Evolutionary conservation across 53 echinoderm and acorn worm species (phyloP).

Genomic region (Mesocentrotus franciscanus): DNA sequence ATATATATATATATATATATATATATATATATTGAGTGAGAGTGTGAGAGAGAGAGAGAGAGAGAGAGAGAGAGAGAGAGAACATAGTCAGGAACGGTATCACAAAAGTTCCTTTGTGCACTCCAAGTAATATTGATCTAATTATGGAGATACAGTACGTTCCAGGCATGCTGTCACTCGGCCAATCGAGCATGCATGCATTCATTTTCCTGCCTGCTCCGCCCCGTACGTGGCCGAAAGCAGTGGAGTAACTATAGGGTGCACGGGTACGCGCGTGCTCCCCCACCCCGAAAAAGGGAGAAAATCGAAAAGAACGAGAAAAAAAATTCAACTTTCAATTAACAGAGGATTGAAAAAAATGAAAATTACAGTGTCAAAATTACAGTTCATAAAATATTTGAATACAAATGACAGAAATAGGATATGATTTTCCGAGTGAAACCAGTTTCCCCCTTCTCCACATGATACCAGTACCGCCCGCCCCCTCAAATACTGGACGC

Average conservation of each 20-base stretch:
- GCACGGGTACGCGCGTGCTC: no score
- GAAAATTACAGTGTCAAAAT: no score
- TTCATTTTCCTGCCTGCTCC: not conserved
- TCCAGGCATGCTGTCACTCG: not conserved
- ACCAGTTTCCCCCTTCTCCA: not conserved
- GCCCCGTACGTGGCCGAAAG: not conserved
- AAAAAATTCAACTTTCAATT: no score
- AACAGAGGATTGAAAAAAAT: no score
- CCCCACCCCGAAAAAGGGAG: no score
- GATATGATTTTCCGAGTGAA: not conserved
- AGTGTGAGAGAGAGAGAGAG: not conserved
- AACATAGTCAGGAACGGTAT: not conserved
- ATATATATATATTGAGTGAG: not conserved
- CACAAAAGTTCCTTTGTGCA: not conserved
- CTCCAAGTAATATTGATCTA: not conserved
- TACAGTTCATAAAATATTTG: no score
- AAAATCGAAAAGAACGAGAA: no score
- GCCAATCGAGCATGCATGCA: not conserved
- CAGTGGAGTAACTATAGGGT: no score
- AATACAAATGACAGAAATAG: not conserved
- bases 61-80: not conserved
- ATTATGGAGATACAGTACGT: not conserved
- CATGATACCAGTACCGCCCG: no score
- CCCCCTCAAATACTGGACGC: not conserved
- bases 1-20: not conserved